These are phyloP conservation scores for Rhadina sibilatrix DNA, from an alignment of 2,113 vertebrate species.

Conservation along the genomic window DNA sequence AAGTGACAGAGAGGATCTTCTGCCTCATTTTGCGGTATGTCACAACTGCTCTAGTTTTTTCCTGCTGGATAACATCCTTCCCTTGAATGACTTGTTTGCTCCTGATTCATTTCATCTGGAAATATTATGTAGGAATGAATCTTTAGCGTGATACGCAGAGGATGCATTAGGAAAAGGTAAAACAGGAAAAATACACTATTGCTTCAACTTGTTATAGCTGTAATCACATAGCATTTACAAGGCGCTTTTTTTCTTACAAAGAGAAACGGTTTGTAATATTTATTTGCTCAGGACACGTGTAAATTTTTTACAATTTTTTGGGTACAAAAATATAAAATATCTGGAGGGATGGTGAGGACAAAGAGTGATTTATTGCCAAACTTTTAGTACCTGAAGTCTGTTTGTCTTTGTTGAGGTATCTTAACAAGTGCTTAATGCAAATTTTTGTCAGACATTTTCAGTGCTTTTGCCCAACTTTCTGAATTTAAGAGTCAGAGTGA, in stretches of 20 bases:
- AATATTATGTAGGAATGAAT: not conserved
- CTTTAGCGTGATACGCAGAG: not conserved
- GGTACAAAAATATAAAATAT: not conserved
- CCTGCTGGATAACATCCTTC: not conserved
- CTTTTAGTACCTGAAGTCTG: not conserved
- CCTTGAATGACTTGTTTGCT: not conserved
- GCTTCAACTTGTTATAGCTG: not conserved
- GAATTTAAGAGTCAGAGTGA: not conserved
- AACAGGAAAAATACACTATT: not conserved
- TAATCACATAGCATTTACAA: not conserved
- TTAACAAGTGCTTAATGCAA: not conserved
- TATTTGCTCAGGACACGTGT: not conserved
- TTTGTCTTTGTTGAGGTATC: not conserved
- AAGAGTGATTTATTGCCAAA: not conserved
- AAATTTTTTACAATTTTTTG: not conserved
- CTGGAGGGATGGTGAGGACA: not conserved
- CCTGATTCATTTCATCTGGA: not conserved
- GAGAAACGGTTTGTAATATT: not conserved
- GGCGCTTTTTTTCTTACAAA: not conserved
- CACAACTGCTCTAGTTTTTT: not conserved
- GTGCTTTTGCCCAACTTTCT: not conserved
- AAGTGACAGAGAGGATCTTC: constrained; percentile 86
- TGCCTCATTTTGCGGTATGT: constrained; percentile 98
- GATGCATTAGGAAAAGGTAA: not conserved
- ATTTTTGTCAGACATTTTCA: not conserved